Evolutionary conservation across 2,888 invertebrate genomes (phyloP), one percentile per base, ranked within the genome.

Genomic region (Tethea ocularis): DNA sequence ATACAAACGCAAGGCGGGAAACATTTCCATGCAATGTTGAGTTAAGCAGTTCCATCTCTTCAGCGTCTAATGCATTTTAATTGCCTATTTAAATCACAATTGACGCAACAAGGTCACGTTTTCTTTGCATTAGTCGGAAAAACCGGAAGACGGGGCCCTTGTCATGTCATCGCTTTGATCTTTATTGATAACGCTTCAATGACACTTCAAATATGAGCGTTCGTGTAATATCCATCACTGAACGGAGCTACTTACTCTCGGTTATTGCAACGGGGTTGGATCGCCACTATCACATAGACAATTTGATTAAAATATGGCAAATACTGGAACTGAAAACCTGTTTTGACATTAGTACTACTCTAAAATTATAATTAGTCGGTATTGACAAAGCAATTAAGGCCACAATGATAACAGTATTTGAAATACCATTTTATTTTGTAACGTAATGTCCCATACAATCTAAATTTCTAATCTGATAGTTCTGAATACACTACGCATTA

Each of bases 51-150:
- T 33, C 20, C 41, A 38, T 5, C 29, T 26, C 38, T n/a, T 38
- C 51, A 22, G 13, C 38, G 59, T 55, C 52, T 56, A n/a, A 57
- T 62, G 57, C 59, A 62, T 62, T 62, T 59, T 57, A 62, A 62
- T 62, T 57, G 51, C 36, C 62, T 59, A 22, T 56, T 62, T 57
- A 51, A 46, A 56, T n/a, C 51, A 52, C 36, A 41, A 20, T 53
- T 38, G 38, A 13, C 13, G 26, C 22, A 58, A 53, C 38, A 46
- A 36, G 46, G 26, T 41, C 41, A 54, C 46, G 29, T 7, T 33
- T 54, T 54, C 54, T 54, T 33, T 15, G 13, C 17, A n/a, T 17
- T 20, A 1, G 46, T 6, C 17, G 20, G 38, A 38, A 29, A 17
- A 53, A 33, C 29, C 29, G 53, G 54, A 54, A 33, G 33, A 17